Evolutionary conservation across 2,113 vertebrate genomes (phyloP).

Genomic region (Brienomyrus brachyistius): DNA sequence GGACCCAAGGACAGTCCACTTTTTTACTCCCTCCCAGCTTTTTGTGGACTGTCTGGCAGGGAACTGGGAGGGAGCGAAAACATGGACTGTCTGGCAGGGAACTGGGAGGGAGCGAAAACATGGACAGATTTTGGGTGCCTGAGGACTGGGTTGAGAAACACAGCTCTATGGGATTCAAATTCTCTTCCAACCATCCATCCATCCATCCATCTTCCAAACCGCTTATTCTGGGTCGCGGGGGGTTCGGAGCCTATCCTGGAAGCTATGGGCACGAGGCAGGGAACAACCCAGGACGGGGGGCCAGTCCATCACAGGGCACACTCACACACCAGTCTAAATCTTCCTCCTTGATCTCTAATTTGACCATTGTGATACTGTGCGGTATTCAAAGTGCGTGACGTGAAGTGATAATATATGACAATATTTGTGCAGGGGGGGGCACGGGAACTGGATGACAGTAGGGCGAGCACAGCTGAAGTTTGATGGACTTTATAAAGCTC

Average conservation of each 20-base stretch:
- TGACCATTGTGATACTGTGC: background rate
- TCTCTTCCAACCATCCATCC: no score
- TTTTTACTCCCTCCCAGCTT: background rate
- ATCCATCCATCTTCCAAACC: no score
- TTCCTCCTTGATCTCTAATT: background rate
- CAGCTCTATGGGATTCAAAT: background rate
- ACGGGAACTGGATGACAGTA: background rate
- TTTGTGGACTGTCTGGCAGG: background rate
- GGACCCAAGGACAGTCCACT: background rate
- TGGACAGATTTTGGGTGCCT: no score
- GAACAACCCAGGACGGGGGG: no score
- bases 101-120: no score
- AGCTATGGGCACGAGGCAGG: no score
- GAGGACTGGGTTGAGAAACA: no score
- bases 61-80: background rate
- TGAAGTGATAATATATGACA: background rate
- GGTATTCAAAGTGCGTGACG: background rate
- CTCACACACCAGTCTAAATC: no score
- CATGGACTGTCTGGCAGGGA: no score
- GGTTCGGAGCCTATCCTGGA: no score
- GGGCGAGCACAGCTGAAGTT: background rate
- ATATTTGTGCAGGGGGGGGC: background rate
- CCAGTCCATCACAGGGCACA: no score
- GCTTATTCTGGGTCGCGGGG: no score
- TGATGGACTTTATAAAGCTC: constrained; percentile 31